These are phyloP conservation scores for Hoplodrina ambigua DNA, from an alignment of 2,888 invertebrate genomes.

Conservation along the genomic window DNA sequence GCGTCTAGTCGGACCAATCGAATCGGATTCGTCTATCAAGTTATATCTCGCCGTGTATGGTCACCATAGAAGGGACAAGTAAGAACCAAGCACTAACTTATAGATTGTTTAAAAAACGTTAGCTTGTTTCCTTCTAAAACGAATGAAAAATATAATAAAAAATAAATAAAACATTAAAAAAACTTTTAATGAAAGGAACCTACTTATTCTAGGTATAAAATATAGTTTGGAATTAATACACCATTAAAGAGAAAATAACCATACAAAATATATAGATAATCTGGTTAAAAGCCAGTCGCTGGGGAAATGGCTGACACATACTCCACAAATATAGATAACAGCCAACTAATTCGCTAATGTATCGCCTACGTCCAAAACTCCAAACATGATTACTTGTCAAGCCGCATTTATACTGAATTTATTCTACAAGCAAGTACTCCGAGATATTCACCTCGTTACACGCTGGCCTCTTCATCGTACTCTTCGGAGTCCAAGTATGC, in stretches of 20 bases:
- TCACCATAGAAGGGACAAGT: too few species aligned
- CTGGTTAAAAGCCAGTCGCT: conserved; percentile 25
- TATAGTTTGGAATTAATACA: neutral
- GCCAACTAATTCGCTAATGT: conserved; percentile 38
- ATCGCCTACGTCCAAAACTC: conserved; percentile 20
- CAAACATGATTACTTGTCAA: conserved; percentile 32
- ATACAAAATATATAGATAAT: conserved; percentile 29
- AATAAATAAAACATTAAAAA: neutral
- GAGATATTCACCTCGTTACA: conserved; percentile 73
- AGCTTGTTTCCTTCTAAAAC: neutral
- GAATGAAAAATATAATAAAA: too few species aligned
- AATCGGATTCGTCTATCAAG: neutral
- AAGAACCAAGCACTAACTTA: neutral
- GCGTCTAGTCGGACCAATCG: neutral
- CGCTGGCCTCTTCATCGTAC: conserved; percentile 83
- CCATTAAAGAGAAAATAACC: neutral
- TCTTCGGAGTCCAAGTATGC: conserved; percentile 87
- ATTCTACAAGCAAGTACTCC: conserved; percentile 34
- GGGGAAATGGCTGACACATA: conserved; percentile 20
- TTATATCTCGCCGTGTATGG: too few species aligned
- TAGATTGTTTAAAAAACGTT: neutral
- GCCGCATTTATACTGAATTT: conserved; percentile 56
- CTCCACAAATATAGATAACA: conserved; percentile 25
- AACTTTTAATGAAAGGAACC: neutral
- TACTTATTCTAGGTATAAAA: too few species aligned